Percentiles rank a stretch among this genome's conserved stretches.
These are phyloP conservation scores for Eilema sororculum DNA, from an alignment of 2,888 invertebrate species.

Conservation along the genomic window DNA sequence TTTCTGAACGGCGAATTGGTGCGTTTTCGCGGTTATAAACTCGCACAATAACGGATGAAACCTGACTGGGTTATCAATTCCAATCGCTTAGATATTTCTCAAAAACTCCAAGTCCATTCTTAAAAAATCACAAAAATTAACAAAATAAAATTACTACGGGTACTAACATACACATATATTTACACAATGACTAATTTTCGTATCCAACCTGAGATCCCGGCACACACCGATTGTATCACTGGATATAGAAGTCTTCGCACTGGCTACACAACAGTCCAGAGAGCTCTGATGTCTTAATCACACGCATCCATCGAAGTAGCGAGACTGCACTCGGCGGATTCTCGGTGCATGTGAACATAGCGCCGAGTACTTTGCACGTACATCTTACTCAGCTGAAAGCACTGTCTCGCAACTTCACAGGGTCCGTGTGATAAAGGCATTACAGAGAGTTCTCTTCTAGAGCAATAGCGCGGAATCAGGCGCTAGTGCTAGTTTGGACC, in stretches of 20 bases:
- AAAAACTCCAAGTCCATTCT: background rate
- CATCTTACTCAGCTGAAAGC: too few species aligned
- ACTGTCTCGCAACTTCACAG: too few species aligned
- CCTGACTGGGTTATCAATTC: background rate
- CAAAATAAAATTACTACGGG: slow-evolving; percentile 4
- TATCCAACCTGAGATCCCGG: slow-evolving; percentile 21
- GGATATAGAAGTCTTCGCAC: slow-evolving; percentile 3
- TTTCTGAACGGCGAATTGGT: background rate
- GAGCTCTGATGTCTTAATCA: background rate
- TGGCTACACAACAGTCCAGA: background rate
- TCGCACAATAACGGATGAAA: background rate
- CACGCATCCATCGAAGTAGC: too few species aligned
- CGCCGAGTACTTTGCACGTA: too few species aligned
- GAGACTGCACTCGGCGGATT: too few species aligned
- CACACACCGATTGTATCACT: background rate
- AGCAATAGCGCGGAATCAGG: slow-evolving; percentile 74
- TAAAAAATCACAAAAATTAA: slow-evolving; percentile 6
- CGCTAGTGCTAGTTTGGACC: slow-evolving; percentile 74
- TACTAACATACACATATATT: slow-evolving; percentile 12
- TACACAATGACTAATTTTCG: slow-evolving; percentile 17
- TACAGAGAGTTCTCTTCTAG: slow-evolving; percentile 36
- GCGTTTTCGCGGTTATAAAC: background rate
- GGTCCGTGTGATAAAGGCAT: too few species aligned
- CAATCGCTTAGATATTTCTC: background rate
- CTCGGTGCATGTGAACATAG: too few species aligned